Base-by-base conservation (phyloP, 2,797 vertebrate genomes). In the Onychomys torridus region DNA sequence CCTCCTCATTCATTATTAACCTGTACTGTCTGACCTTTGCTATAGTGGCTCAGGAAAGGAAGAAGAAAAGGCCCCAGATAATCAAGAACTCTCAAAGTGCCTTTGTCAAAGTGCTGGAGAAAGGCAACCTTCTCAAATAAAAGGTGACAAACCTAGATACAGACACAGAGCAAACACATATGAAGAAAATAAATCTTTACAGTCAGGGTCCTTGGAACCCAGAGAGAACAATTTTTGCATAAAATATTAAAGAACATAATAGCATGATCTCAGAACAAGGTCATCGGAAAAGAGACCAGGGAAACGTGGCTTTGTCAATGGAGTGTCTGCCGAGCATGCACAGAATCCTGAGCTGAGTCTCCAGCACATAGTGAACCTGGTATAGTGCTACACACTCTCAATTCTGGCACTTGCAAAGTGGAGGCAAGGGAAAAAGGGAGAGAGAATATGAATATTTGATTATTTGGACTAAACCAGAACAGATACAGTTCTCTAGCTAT, bases 241-340 rank as follows among this genome's bases (percentile, higher is more conserved):
- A 61, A 95, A 61, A 95, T 16, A 69, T 78, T 57, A 90, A 76
- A 73, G 17, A 78, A 23, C 2, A 9, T 82, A 83, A 83, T 43
- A 92, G 59, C 76, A 67, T 34, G 14, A 9, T 40, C 29, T 46
- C 5, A 67, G 37, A 59, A 77, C 17, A 67, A 52, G 34, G 77
- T 87, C 84, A 86, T 59, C 37, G 90, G 52, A 87, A 96, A 82
- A n/a, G 34, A 23, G 49, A 78, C 49, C 46, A 83, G 37, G 71
- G 78, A 84, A 88, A 46, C 2, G 27, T 11, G 78, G 34, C 13
- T 37, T 25, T 37, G 43, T 55, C 3, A 55, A 6, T 17, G n/a
- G 7, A n/a, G 46, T 29, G 32, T 46, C 46, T n/a, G 46, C 4
- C 19, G n/a, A 52, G 46, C 43, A 37, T 3, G 34, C 1, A 0